A percentile compares a stretch with the other conserved stretches of the same genome.
These are phyloP conservation scores for Oikopleura dioica DNA, from an alignment of 23 tunicate genomes.

Conservation along the genomic window DNA sequence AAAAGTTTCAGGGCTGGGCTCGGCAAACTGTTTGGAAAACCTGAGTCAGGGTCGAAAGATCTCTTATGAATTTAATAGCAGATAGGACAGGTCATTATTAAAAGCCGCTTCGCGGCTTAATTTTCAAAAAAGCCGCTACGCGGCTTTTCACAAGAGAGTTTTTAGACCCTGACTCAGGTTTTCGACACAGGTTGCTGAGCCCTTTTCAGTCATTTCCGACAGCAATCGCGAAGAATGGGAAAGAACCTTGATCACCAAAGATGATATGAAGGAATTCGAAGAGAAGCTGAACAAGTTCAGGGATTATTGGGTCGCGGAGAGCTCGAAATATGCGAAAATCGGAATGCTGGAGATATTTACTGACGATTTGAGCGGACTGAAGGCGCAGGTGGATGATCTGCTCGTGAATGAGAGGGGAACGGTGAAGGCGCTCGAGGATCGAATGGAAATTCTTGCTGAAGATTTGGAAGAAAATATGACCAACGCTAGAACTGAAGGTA, in stretches of 20 bases:
- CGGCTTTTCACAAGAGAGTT: too few species aligned
- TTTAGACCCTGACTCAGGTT: too few species aligned
- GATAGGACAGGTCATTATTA: too few species aligned
- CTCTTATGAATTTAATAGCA: too few species aligned
- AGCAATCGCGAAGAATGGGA: too few species aligned
- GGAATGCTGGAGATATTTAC: background rate
- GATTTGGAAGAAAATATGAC: background rate
- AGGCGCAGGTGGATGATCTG: background rate
- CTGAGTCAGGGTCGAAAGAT: too few species aligned
- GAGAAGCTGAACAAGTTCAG: background rate
- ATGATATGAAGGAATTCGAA: slow-evolving; percentile 7
- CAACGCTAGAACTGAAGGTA: background rate
- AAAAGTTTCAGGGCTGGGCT: too few species aligned
- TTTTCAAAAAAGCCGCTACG: too few species aligned
- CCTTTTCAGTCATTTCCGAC: too few species aligned
- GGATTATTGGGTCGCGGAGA: background rate
- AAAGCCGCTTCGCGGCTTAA: too few species aligned
- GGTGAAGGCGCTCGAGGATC: background rate
- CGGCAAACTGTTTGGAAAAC: too few species aligned
- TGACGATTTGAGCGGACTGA: background rate
- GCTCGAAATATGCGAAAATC: background rate
- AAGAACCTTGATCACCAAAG: background rate
- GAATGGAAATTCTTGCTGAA: slow-evolving; percentile 5
- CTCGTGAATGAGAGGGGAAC: background rate
- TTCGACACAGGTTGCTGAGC: too few species aligned